These are phyloP conservation scores for Drosophila falleni DNA, from an alignment of 2,888 invertebrate genomes.

Conservation along the genomic window DNA sequence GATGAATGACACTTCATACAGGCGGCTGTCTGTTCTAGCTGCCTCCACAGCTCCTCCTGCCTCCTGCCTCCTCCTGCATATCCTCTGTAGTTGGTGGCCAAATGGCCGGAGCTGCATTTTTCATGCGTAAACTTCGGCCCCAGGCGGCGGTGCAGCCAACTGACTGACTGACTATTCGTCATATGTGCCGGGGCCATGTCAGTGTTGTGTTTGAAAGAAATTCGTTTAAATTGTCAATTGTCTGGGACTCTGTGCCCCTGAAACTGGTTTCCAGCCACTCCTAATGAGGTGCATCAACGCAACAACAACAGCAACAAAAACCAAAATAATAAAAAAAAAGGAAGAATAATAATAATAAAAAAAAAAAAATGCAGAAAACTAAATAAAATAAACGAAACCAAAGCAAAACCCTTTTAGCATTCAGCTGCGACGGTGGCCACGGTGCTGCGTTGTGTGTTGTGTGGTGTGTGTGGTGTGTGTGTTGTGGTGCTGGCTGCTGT, in stretches of 20 bases:
- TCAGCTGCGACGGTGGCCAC: constrained; percentile 73
- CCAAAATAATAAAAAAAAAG: constrained; percentile 21
- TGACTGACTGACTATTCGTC: constrained; percentile 70
- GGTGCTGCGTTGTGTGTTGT: constrained; percentile 28
- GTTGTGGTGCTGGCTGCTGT: constrained; percentile 42
- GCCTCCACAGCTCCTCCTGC: constrained; percentile 13
- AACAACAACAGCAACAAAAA: constrained; percentile 24
- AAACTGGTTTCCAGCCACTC: constrained; percentile 77
- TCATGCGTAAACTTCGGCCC: constrained; percentile 76
- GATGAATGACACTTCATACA: constrained; percentile 85
- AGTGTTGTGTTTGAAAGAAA: constrained; percentile 76
- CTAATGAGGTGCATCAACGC: constrained; percentile 75
- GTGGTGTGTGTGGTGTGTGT: neutral
- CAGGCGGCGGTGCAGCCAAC: constrained; percentile 35
- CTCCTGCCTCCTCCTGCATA: constrained; percentile 28
- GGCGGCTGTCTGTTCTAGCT: constrained; percentile 68
- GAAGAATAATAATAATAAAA: constrained; percentile 20
- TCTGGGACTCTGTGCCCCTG: constrained; percentile 64
- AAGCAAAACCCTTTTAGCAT: constrained; percentile 76
- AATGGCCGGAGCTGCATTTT: constrained; percentile 68
- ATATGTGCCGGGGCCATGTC: constrained; percentile 75
- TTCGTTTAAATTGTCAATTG: constrained; percentile 81
- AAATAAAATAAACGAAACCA: constrained; percentile 63
- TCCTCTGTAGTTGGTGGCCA: constrained; percentile 61
- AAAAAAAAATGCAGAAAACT: constrained; percentile 33